Base-by-base conservation (phyloP, 2,113 vertebrate genomes). In the Callopanchax toddi region DNA sequence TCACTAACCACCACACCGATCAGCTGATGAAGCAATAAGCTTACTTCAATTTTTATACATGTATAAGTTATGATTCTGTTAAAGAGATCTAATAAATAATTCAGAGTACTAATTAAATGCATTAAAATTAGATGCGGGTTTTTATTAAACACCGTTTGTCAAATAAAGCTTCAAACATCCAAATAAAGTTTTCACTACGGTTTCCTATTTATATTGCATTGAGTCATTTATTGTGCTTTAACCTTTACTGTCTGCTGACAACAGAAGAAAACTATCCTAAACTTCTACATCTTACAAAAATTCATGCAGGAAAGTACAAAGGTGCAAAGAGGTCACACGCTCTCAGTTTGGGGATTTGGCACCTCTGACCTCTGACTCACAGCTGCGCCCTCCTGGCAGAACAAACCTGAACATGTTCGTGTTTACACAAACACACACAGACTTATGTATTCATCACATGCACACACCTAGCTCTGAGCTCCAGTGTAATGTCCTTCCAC, bases 381-480 rank as follows among this genome's bases (percentile, higher is more conserved):
- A 82, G 65, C 71, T 65, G 71, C 59, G 58, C 18, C 49, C 29
- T 36, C 40, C 52, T 1, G 26, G 44, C 37, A 42, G 20, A 60
- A 67, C 22, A 66, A 51, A 52, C 50, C 49, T 57, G 40, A 1
- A 37, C 36, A 13, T 37, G 12, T 11, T 11, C 12, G 34, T 34
- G 36, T 39, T n/a, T 23, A 60, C 26, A 73, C 17, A 17, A 18
- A 32, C 9, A 60, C 60, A 46, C 29, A 48, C 7, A 65, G n/a
- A 36, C 21, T 49, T 7, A 51, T 8, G 37, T 23, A 34, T 54
- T 49, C 17, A 50, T 55, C 22, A 23, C 22, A 62, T 58, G 42
- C 21, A 66, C 23, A 54, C 62, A 53, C n/a, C n/a, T 76, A 61
- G 74, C 65, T 50, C 75, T 53, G 26, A 79, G 63, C 61, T 76